A percentile compares a stretch with the other conserved stretches of the same genome.
Conservation (phyloP, 2,797 vertebrate genomes). For the Rhodeus uyekii region DNA sequence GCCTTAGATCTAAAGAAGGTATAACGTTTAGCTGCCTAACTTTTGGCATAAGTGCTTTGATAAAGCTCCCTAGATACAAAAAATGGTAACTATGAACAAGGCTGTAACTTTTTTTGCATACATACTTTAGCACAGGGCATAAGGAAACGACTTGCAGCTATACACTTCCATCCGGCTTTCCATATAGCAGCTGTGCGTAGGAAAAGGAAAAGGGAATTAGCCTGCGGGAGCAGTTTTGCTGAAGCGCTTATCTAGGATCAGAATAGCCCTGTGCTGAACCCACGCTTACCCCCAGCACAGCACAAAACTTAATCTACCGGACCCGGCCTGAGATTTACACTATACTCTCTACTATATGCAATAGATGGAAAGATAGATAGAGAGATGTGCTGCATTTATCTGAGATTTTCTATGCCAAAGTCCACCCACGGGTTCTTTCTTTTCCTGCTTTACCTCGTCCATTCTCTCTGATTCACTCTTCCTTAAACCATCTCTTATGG, state of each 20-base stretch:
- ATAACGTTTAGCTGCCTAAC: too few relatives aligned
- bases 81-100: neutral
- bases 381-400: slow-evolving; percentile 40
- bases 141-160: slow-evolving; percentile 7
- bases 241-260: slow-evolving; percentile 53
- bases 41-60: neutral
- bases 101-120: neutral
- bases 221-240: slow-evolving; percentile 48
- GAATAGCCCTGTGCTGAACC: slow-evolving; percentile 53
- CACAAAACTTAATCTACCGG: slow-evolving; percentile 30
- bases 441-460: slow-evolving; percentile 30
- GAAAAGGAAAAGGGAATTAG: slow-evolving; percentile 52
- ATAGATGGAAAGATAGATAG: slow-evolving; percentile 27
- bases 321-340: slow-evolving; percentile 9
- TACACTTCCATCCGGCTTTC: slow-evolving; percentile 43
- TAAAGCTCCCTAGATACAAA: neutral
- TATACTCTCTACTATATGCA: slow-evolving; percentile 8
- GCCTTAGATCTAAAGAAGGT: neutral
- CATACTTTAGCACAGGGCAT: neutral
- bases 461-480: slow-evolving; percentile 32
- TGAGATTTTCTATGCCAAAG: slow-evolving; percentile 30
- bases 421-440: slow-evolving; percentile 45
- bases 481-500: slow-evolving; percentile 45
- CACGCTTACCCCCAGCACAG: slow-evolving; percentile 32
- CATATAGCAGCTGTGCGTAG: slow-evolving; percentile 37